Evolutionary conservation across 1,140 invertebrate genomes (phyloP).

Genomic region (Druon quercuslanigerum): DNA sequence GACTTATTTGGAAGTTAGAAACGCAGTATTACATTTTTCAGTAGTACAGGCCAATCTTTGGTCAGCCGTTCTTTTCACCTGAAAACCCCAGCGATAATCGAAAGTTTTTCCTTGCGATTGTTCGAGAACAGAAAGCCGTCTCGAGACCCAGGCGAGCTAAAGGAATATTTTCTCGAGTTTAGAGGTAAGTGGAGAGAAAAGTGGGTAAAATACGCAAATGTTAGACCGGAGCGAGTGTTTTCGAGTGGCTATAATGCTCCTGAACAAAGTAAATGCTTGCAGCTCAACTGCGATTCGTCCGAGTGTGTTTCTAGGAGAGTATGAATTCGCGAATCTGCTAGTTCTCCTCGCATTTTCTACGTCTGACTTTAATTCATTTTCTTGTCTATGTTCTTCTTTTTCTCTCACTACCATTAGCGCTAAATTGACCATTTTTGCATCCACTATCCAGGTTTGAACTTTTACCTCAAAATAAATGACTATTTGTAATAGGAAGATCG

Average conservation of each 20-base stretch:
- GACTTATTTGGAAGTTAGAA: not conserved
- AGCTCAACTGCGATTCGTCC: slow-evolving; percentile 29
- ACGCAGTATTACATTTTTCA: not conserved
- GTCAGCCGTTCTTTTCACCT: not conserved
- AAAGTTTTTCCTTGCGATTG: slow-evolving; percentile 14
- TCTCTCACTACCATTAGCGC: not conserved
- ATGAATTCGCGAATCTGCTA: slow-evolving; percentile 23
- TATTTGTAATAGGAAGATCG: too few species aligned
- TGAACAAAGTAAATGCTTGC: slow-evolving; percentile 40
- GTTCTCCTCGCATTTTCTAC: slow-evolving; percentile 18
- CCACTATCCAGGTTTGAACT: not conserved
- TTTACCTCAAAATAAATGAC: too few species aligned
- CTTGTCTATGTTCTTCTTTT: not conserved
- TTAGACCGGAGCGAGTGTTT: slow-evolving; percentile 29
- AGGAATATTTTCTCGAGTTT: slow-evolving; percentile 15
- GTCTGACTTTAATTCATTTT: slow-evolving; percentile 22
- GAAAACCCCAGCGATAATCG: slow-evolving; percentile 2
- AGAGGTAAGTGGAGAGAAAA: slow-evolving; percentile 32
- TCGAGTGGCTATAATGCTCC: slow-evolving; percentile 45
- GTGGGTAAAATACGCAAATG: slow-evolving; percentile 48
- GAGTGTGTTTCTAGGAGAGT: slow-evolving; percentile 17
- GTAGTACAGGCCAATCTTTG: not conserved
- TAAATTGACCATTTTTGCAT: slow-evolving; percentile 1
- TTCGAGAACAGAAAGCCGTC: slow-evolving; percentile 38
- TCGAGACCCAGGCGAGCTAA: slow-evolving; percentile 32